A percentile compares a stretch with the other conserved stretches of the same genome.
These are phyloP conservation scores for Temnothorax ravouxi DNA, from an alignment of 2,888 invertebrate genomes.

Conservation along the genomic window DNA sequence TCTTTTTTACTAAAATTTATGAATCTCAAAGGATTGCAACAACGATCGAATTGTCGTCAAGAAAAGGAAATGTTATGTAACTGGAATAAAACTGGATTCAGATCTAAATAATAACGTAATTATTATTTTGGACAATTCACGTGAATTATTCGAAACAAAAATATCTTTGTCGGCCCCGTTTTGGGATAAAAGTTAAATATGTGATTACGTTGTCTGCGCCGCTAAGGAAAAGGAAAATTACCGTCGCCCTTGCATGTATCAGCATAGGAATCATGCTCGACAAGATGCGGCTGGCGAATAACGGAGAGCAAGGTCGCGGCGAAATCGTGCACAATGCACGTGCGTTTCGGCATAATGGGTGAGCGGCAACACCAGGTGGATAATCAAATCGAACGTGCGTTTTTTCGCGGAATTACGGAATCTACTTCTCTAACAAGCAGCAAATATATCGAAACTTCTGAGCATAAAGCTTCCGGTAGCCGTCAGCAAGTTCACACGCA, in stretches of 20 bases:
- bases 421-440: neutral
- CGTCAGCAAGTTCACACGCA: neutral
- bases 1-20: neutral
- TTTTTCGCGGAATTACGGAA: neutral
- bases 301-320: conserved; percentile 11
- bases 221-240: conserved; percentile 31
- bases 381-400: neutral
- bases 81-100: neutral
- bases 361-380: neutral
- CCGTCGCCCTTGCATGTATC: conserved; percentile 13
- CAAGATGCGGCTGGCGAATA: conserved; percentile 11
- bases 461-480: neutral
- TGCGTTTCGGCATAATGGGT: neutral
- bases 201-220: neutral
- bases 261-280: conserved; percentile 42
- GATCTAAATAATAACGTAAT: neutral
- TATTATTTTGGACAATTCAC: neutral
- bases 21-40: neutral
- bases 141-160: neutral
- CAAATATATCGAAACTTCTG: neutral
- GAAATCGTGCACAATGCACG: neutral
- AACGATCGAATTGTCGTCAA: neutral
- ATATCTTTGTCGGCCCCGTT: neutral
- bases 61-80: neutral
- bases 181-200: neutral